Evolutionary conservation across 2,888 invertebrate genomes (phyloP), one percentile per base, ranked within the genome.

Genomic region (Pollenia griseotomentosa): DNA sequence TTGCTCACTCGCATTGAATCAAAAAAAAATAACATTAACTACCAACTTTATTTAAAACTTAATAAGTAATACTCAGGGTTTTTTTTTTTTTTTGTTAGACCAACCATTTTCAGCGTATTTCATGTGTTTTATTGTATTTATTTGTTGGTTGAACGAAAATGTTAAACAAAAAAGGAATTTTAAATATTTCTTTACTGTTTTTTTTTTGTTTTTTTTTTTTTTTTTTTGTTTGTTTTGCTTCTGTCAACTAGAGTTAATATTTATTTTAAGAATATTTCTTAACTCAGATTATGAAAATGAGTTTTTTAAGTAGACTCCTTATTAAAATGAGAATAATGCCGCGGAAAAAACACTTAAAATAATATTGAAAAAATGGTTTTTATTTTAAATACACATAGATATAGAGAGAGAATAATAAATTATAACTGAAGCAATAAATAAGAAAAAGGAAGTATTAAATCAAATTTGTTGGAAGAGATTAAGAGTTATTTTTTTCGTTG

Each of bases 231-330:
- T 80, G 14, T 33, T 44, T 61, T 63, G n/a, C 23, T 68, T 44
- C 42, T 65, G 65, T 61, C 74, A 66, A 40, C 73, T 46, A 57
- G 51, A 79, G 44, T 75, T 78, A 66, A 75, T 75, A 74, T 74
- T 78, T 74, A 65, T 59, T 82, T 82, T 70, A 61, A 77, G 33
- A 61, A 77, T 53, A 46, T 19, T 61, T 75, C 65, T 78, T 66
- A 77, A 66, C 19, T 59, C 75, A 77, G 86, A 83, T 87, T 84
- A 87, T 83, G 77, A 87, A 78, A 87, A 87, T 87, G 77, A 73
- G 73, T 19, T 84, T 77, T 77, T 78, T 71, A 81, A 81, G 78
- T 65, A 83, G 71, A 78, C 9, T 55, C n/a, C 33, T n/a, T 46
- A 9, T 2, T 23, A 8, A 14, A 12, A 48, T 7, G 2, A 16